A percentile compares a stretch with the other conserved stretches of the same genome.
Conservation (phyloP, 2,888 invertebrate genomes). For the Dicycla oo region DNA sequence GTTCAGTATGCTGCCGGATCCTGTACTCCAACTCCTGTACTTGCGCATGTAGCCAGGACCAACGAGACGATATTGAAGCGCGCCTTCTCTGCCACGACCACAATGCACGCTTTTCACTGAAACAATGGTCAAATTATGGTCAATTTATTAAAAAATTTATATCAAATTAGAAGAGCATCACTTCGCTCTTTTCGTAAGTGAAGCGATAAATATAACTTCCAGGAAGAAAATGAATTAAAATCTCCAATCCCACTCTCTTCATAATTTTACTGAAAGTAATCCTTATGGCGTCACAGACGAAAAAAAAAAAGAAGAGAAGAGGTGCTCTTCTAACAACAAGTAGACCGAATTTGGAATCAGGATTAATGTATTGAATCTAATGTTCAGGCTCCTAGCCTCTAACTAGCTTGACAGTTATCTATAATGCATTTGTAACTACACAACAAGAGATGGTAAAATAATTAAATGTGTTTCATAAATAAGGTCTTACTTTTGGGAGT, state of each 20-base stretch:
- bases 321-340: too few relatives aligned
- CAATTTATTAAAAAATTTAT: not conserved
- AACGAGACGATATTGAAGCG: constrained; percentile 95
- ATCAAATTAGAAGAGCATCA: not conserved
- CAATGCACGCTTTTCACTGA: constrained; percentile 94
- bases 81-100: constrained; percentile 96
- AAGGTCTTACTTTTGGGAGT: not conserved
- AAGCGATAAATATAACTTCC: not conserved
- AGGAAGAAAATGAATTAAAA: not conserved
- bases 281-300: not conserved
- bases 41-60: constrained; percentile 98
- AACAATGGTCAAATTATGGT: constrained; percentile 67
- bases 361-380: not conserved
- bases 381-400: not conserved
- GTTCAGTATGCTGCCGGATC: constrained; percentile 96
- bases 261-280: not conserved
- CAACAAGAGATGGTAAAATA: not conserved
- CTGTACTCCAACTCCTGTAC: constrained; percentile 97
- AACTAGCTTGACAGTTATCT: not conserved
- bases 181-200: too few relatives aligned
- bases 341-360: not conserved
- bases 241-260: not conserved
- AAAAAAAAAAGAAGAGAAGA: constrained; percentile 1
- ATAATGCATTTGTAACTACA: not conserved
- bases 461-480: not conserved